Conservation (phyloP, 1,140 invertebrate species). For the Megalopta genalis region DNA sequence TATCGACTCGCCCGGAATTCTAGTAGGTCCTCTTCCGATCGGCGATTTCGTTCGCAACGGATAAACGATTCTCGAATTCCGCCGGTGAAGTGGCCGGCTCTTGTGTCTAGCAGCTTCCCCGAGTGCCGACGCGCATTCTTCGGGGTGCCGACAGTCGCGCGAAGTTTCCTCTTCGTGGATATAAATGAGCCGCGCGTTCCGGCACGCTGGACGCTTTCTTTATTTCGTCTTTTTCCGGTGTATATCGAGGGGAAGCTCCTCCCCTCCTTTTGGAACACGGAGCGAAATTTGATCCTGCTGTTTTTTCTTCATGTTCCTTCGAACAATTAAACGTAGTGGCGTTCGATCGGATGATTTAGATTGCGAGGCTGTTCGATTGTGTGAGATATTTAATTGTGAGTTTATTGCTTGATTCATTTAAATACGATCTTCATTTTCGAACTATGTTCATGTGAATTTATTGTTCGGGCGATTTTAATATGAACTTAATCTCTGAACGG, state of each 20-base stretch:
- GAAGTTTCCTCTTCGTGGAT: slow-evolving; percentile 10
- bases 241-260: background rate
- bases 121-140: slow-evolving; percentile 3
- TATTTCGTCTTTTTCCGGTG: background rate
- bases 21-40: background rate
- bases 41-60: background rate
- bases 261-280: background rate
- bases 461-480: no score
- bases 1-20: background rate
- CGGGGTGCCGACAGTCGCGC: slow-evolving; percentile 6
- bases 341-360: no score
- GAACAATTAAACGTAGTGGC: no score
- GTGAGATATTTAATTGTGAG: no score
- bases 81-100: background rate
- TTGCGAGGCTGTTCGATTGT: no score
- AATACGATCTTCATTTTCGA: no score
- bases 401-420: no score
- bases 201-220: background rate
- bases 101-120: background rate
- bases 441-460: no score
- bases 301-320: no score
- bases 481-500: no score
- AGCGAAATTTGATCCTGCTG: background rate
- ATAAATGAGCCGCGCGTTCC: slow-evolving; percentile 1
- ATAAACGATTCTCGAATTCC: slow-evolving; percentile 9